These are phyloP conservation scores for Ptychadena robeensis DNA, from an alignment of 2,797 vertebrate species.

Conservation along the genomic window DNA sequence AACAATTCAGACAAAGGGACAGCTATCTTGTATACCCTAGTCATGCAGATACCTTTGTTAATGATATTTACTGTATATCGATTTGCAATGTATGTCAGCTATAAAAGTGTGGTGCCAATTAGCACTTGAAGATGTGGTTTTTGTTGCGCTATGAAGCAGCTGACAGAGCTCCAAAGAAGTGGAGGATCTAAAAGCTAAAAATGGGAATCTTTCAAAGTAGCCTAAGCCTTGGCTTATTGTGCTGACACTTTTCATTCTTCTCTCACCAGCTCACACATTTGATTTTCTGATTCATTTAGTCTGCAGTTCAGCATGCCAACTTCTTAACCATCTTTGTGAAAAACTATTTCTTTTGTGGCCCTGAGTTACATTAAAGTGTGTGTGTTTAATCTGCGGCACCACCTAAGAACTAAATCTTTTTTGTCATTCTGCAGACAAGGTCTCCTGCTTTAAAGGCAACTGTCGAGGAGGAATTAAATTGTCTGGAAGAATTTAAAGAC, in stretches of 20 bases:
- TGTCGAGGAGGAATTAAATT: background rate
- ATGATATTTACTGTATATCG: no score
- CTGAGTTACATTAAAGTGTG: background rate
- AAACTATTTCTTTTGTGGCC: slow-evolving; percentile 17
- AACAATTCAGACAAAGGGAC: no score
- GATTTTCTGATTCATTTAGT: slow-evolving; percentile 27
- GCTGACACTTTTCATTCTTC: background rate
- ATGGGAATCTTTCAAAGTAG: background rate
- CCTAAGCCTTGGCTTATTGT: background rate
- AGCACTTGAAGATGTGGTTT: no score
- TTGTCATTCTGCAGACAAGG: slow-evolving; percentile 8
- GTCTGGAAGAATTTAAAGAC: background rate
- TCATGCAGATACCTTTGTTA: no score
- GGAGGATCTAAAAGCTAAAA: no score
- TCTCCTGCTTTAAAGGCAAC: slow-evolving; percentile 1
- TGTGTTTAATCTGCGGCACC: slow-evolving; percentile 8
- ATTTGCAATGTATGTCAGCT: no score
- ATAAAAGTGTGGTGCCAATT: no score
- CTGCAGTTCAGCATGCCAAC: slow-evolving; percentile 1
- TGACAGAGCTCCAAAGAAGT: no score
- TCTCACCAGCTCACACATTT: slow-evolving; percentile 1
- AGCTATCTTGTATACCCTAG: no score
- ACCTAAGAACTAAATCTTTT: slow-evolving; percentile 2
- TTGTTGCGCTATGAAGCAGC: no score
- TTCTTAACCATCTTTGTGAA: slow-evolving; percentile 10